phyloP scores from a whole-genome alignment of 2,797 vertebrate species.

The Enteromius trimaculatus region DNA sequence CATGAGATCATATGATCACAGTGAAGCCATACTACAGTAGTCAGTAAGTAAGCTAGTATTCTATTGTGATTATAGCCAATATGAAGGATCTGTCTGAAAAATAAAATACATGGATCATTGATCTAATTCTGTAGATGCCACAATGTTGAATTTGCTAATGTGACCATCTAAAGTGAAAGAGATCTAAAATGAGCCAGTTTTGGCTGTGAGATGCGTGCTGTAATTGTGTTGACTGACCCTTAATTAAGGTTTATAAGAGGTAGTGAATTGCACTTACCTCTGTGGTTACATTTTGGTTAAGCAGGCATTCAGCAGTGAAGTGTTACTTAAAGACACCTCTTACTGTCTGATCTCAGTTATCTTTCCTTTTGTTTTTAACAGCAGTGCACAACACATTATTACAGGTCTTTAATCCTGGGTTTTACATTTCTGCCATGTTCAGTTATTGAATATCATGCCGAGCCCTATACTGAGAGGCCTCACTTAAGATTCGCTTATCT shows the following conservation, averaged over 20 bases:
- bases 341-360: background rate
- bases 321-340: background rate
- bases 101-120: background rate
- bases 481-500: constrained; percentile 5
- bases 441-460: background rate
- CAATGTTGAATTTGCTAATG: background rate
- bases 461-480: background rate
- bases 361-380: background rate
- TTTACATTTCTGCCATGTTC: background rate
- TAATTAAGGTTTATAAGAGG: background rate
- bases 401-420: background rate
- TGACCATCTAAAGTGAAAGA: background rate
- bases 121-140: background rate
- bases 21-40: background rate
- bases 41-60: background rate
- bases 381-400: background rate
- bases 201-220: background rate
- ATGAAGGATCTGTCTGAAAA: background rate
- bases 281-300: constrained; percentile 4
- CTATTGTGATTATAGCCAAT: background rate
- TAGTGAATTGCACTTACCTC: background rate
- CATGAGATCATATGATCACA: background rate
- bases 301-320: background rate
- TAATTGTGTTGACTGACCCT: background rate
- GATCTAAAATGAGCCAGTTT: background rate